Percentiles rank a stretch among this genome's conserved stretches.
phyloP scores from a whole-genome alignment of 2,888 invertebrate species.

The Dichetophora obliterata region DNA sequence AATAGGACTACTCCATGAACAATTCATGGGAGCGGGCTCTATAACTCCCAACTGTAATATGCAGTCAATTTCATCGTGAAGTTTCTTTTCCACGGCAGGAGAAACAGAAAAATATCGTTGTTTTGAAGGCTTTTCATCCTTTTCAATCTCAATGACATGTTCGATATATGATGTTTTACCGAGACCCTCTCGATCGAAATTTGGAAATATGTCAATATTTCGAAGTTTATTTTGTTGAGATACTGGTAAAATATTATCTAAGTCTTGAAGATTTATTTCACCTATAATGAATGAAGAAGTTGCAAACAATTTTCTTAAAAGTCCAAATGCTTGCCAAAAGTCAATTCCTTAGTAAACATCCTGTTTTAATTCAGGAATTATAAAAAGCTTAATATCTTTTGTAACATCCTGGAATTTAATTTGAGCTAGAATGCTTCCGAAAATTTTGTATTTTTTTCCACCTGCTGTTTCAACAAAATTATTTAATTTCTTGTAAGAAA shows the following conservation, averaged over 20 bases:
- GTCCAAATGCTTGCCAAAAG: conserved; percentile 37
- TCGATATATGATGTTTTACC: conserved; percentile 38
- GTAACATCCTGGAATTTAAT: conserved; percentile 6
- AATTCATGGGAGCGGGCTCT: not conserved
- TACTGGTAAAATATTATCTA: no score
- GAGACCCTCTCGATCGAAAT: conserved; percentile 33
- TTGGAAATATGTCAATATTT: not conserved
- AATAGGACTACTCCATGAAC: not conserved
- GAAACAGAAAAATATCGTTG: not conserved
- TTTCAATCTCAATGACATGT: conserved; percentile 41
- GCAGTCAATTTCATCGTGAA: not conserved
- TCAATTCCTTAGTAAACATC: conserved; percentile 38
- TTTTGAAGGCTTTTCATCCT: not conserved
- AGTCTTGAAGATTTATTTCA: no score
- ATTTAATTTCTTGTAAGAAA: not conserved
- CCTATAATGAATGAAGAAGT: no score
- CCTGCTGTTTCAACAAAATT: conserved; percentile 33
- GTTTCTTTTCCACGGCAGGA: not conserved
- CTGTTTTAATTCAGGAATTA: conserved; percentile 35
- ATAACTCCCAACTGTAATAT: not conserved
- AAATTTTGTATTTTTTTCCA: conserved; percentile 33
- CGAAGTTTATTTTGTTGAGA: no score
- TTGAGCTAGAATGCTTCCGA: conserved; percentile 6
- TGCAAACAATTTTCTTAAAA: not conserved
- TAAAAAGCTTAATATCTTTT: conserved; percentile 30